A percentile compares a stretch with the other conserved stretches of the same genome.
These are phyloP conservation scores for Cyrtodaria siliqua DNA, from an alignment of 2,888 invertebrate genomes.

Conservation along the genomic window DNA sequence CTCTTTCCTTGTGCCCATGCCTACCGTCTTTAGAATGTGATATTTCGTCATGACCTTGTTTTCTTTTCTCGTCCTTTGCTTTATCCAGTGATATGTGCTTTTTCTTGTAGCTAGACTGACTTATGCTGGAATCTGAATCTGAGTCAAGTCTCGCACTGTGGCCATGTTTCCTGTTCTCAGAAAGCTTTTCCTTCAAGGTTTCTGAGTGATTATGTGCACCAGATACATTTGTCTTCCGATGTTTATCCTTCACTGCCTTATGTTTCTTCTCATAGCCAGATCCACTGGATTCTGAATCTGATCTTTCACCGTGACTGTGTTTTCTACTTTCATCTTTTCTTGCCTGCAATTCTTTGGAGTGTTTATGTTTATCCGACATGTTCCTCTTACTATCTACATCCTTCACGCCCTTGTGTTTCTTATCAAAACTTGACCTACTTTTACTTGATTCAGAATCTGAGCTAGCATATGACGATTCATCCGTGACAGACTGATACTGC, in stretches of 20 bases:
- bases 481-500: no score
- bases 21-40: neutral
- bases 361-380: neutral
- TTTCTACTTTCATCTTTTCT: constrained; percentile 4
- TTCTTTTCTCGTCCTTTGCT: neutral
- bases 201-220: no score
- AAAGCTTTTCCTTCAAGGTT: no score
- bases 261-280: no score
- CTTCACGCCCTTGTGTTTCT: neutral
- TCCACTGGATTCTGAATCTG: neutral
- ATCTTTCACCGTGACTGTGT: neutral
- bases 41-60: constrained; percentile 8
- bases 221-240: no score
- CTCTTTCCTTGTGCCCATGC: neutral
- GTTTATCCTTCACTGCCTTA: no score
- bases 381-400: neutral
- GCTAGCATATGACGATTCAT: no score
- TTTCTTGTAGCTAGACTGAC: neutral
- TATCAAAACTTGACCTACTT: neutral
- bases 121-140: no score
- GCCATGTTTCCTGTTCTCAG: no score
- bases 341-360: neutral
- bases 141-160: no score
- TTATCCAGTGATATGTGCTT: no score
- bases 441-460: neutral